Evolutionary conservation across 2,113 vertebrate species (phyloP), one percentile per base, ranked within the genome.

Genomic region (Ornithorhynchus anatinus): DNA sequence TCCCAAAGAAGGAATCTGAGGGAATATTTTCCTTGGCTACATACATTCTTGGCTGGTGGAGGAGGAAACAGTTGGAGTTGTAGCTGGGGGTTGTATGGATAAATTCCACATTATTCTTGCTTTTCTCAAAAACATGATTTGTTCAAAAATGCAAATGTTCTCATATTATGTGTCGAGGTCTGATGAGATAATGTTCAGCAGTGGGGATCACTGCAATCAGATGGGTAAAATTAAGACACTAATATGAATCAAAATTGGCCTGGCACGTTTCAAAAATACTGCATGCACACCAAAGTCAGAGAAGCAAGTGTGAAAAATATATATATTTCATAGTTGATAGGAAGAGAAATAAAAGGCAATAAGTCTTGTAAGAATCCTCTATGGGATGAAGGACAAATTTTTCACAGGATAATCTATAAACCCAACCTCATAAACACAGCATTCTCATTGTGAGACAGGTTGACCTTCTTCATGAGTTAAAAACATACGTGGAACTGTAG

Each of bases 291-390:
- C 44, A 35, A 47, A n/a, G n/a, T n/a, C 3, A n/a, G 13, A 72
- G 40, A 42, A 16, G 75, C 27, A 61, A 45, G 56, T 64, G 37
- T 20, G 16, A 74, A 72, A 48, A 75, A 58, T 23, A 9, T 22
- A 22, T n/a, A n/a, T 53, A 51, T 62, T 29, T 25, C 29, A 48
- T 15, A 69, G n/a, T 10, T 59, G n/a, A 22, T 29, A 60, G 29
- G 36, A 69, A 22, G 8, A 63, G 58, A 58, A 82, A 59, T 45
- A 15, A 68, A 39, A 29, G 69, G 67, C 76, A 74, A 57, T 0
- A 57, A 44, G 4, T 10, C 43, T 37, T 31, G 16, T 23, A n/a
- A 73, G 7, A 40, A 57, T 57, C 47, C 52, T 48, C 63, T n/a
- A n/a, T n/a, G n/a, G n/a, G n/a, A n/a, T n/a, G n/a, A n/a, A n/a